Evolutionary conservation across 2,888 invertebrate genomes (phyloP).

Genomic region (Synanthedon myopaeformis): DNA sequence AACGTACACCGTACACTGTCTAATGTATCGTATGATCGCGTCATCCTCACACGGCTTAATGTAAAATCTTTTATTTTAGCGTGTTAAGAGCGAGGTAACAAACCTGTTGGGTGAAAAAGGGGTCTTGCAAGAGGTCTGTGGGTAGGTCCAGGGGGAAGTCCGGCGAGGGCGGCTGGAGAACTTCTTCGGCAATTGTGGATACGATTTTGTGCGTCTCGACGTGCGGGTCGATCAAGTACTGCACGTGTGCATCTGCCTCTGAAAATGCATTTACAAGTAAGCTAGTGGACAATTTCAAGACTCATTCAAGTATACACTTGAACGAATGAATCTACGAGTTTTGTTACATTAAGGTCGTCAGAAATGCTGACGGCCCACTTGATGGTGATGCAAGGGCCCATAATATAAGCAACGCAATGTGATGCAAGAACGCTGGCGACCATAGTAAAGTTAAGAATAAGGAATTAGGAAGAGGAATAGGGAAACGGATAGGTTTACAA

Average conservation of each 20-base stretch:
- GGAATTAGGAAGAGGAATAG: no score
- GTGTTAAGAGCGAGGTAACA: background rate
- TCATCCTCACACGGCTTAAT: no score
- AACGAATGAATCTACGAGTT: no score
- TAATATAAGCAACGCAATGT: no score
- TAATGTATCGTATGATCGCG: no score
- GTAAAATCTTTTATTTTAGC: background rate
- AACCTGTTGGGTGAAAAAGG: constrained; percentile 38
- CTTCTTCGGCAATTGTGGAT: constrained; percentile 85
- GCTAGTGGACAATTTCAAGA: background rate
- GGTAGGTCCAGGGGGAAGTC: constrained; percentile 37
- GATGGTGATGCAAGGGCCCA: no score
- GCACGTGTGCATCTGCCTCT: constrained; percentile 74
- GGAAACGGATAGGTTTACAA: no score
- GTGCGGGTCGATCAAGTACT: constrained; percentile 78
- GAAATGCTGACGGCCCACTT: no score
- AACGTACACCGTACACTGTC: no score
- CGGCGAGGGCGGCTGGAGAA: constrained; percentile 45
- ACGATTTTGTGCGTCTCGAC: constrained; percentile 89
- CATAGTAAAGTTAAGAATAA: no score
- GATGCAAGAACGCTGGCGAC: no score
- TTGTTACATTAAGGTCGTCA: no score
- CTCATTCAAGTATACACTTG: background rate
- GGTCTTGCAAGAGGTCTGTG: constrained; percentile 36
- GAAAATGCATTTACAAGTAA: constrained; percentile 16